Percentiles rank a stretch among this genome's conserved stretches.
Evolutionary conservation across 2,888 invertebrate species (phyloP).

Genomic region (Leptura quadrifasciata): DNA sequence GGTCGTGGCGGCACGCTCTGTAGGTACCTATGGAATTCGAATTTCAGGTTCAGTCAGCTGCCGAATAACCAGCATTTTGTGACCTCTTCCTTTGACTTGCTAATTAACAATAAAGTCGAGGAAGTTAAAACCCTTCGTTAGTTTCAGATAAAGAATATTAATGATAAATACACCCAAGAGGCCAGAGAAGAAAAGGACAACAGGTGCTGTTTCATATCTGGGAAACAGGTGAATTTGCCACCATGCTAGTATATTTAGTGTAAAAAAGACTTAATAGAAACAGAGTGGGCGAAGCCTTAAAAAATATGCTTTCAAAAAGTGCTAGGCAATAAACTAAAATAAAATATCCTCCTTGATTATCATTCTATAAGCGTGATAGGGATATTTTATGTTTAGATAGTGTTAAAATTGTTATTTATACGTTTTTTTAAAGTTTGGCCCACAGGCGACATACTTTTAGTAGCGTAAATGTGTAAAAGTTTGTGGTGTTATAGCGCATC

Average conservation of each 20-base stretch:
- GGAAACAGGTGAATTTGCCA: constrained; percentile 39
- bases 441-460: neutral
- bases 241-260: constrained; percentile 35
- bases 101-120: neutral
- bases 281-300: constrained; percentile 15
- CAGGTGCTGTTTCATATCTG: neutral
- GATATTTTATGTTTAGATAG: constrained; percentile 15
- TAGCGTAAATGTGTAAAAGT: constrained; percentile 28
- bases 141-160: constrained; percentile 25
- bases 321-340: neutral
- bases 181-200: neutral
- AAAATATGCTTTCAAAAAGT: constrained; percentile 8
- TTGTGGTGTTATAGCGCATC: constrained; percentile 20
- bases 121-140: neutral
- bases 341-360: neutral
- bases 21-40: no score
- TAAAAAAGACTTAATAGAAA: constrained; percentile 29
- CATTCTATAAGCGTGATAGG: neutral
- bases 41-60: no score
- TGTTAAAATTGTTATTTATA: constrained; percentile 20
- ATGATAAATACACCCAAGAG: neutral
- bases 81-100: no score
- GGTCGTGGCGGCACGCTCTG: no score
- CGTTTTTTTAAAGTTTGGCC: constrained; percentile 25
- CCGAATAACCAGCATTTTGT: no score